Evolutionary conservation across 2,888 invertebrate species (phyloP).

Genomic region (Malthinus seriepunctatus): DNA sequence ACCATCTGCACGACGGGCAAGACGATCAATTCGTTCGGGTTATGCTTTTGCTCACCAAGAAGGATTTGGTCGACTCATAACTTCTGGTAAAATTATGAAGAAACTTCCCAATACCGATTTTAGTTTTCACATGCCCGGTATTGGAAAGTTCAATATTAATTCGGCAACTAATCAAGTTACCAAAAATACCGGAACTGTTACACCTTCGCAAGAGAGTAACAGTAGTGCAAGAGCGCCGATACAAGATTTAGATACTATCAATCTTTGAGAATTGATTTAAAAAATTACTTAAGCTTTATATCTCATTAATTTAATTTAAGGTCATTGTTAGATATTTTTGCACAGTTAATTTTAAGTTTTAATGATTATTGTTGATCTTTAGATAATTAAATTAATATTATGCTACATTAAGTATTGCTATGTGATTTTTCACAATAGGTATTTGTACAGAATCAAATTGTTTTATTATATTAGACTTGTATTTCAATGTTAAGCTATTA

Average conservation of each 20-base stretch:
- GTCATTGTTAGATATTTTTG: constrained; percentile 29
- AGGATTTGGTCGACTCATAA: constrained; percentile 96
- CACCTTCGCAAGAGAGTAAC: constrained; percentile 24
- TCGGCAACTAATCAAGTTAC: constrained; percentile 43
- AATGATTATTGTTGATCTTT: constrained; percentile 25
- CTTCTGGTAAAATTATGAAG: constrained; percentile 94
- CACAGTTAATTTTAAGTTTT: constrained; percentile 24
- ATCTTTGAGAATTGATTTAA: constrained; percentile 43
- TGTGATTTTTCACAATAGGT: constrained; percentile 49
- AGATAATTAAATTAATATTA: constrained; percentile 23
- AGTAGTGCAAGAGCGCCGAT: constrained; percentile 63
- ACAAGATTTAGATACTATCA: constrained; percentile 74
- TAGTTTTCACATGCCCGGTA: constrained; percentile 68
- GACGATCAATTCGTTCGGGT: constrained; percentile 92
- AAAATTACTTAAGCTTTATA: constrained; percentile 25
- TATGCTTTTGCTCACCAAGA: constrained; percentile 99
- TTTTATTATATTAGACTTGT: constrained; percentile 48
- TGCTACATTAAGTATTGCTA: constrained; percentile 43
- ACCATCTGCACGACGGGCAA: constrained; percentile 84
- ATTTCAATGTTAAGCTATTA: constrained; percentile 49
- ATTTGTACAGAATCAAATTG: constrained; percentile 48
- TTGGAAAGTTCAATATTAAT: constrained; percentile 55
- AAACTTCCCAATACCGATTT: constrained; percentile 80
- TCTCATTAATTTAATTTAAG: constrained; percentile 20
- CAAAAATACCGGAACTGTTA: constrained; percentile 40